phyloP scores from a whole-genome alignment of 1,140 invertebrate genomes.

The Idris sp. region DNA sequence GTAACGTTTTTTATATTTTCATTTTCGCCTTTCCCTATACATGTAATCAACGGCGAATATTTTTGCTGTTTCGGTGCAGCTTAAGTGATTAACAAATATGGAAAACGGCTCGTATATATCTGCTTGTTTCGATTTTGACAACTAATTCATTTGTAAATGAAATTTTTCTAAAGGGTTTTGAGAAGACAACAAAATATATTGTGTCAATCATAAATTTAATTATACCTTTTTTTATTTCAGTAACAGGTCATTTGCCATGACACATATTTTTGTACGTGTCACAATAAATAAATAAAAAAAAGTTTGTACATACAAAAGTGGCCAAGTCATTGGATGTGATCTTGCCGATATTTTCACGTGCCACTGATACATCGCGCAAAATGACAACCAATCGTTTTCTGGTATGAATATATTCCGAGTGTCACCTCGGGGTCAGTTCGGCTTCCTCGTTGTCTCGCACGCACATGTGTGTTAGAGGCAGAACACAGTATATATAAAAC shows the following conservation, averaged over 20 bases:
- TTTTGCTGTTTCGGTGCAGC: slow-evolving; percentile 6
- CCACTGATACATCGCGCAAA: slow-evolving; percentile 55
- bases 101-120: slow-evolving; percentile 5
- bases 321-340: slow-evolving; percentile 39
- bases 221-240: slow-evolving; percentile 41
- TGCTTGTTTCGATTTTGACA: not conserved
- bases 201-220: slow-evolving; percentile 20
- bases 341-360: slow-evolving; percentile 40
- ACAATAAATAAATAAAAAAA: slow-evolving; percentile 28
- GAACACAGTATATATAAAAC: too few species aligned
- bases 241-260: slow-evolving; percentile 53
- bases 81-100: slow-evolving; percentile 40
- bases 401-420: slow-evolving; percentile 64
- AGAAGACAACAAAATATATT: slow-evolving; percentile 34
- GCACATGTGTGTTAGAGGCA: slow-evolving; percentile 24
- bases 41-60: too few species aligned
- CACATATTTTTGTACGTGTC: slow-evolving; percentile 23
- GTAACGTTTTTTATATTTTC: slow-evolving; percentile 11
- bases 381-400: slow-evolving; percentile 64
- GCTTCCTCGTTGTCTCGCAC: slow-evolving; percentile 58
- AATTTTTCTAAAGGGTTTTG: too few species aligned
- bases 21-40: too few species aligned
- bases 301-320: slow-evolving; percentile 8
- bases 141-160: too few species aligned
- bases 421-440: slow-evolving; percentile 63